Base-by-base conservation (phyloP, 2,113 vertebrate species). In the Cynopterus brachyotis region DNA sequence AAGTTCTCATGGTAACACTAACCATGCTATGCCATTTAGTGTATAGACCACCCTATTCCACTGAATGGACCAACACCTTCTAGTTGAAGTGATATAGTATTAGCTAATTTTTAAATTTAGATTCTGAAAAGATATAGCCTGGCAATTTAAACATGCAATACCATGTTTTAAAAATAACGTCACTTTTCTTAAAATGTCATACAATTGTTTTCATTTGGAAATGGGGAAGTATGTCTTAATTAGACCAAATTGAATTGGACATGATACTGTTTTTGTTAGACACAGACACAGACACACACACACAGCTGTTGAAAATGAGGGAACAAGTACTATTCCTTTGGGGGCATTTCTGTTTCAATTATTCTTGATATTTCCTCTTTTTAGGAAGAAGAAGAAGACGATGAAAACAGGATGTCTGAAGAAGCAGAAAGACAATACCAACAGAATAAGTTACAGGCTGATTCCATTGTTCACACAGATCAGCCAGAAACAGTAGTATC, bases 401-500 rank as follows among this genome's bases (percentile, higher is more conserved):
- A 99, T 96, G 99, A 99, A 97, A 99, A 98, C 95, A 99, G 98
- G 28, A 98, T 99, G 98, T 99, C 99, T 35, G 99, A 99, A 97
- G 99, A 99, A 98, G 99, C 99, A 4, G 99, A 99, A 96, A 99
- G 98, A 84, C 97, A 97, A 66, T 99, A 99, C 45, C 98, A 98
- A 53, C 98, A 98, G 92, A 98, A 97, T 70, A 98, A 98, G 94
- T 7, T 83, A 64, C 98, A 98, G 35, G 98, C 98, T 20, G 98
- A 98, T 35, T 97, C 97, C 81, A 96, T 97, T 79, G 96, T 98
- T 28, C 97, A 96, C 84, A 97, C 98, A 1, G 98, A 98, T 40
- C 98, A 98, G 50, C 98, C 98, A 3, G 99, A 99, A 62, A 98
- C 94, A 47, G 75, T 98, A 32, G 93, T 97, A 45, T 95, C 97